A percentile compares a stretch with the other conserved stretches of the same genome.
phyloP scores from a whole-genome alignment of 2,888 invertebrate genomes.

The Empis stercorea region DNA sequence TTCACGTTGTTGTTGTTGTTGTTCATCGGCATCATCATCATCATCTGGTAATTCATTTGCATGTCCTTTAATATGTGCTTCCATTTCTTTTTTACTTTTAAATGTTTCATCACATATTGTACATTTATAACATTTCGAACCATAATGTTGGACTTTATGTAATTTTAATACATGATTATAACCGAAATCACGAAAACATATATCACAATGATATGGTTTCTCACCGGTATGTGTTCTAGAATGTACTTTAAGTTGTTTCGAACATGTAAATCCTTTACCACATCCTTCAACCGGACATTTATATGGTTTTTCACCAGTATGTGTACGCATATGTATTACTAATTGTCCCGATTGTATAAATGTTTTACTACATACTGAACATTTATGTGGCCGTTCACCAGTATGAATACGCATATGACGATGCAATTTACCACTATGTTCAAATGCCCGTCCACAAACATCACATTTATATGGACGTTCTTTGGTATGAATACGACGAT shows the following conservation, averaged over 20 bases:
- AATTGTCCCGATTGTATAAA: slow-evolving; percentile 85
- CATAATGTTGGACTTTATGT: slow-evolving; percentile 81
- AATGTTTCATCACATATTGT: slow-evolving; percentile 85
- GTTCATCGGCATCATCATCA: slow-evolving; percentile 18
- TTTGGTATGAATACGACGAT: slow-evolving; percentile 80
- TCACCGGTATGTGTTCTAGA: slow-evolving; percentile 85
- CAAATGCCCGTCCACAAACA: slow-evolving; percentile 78
- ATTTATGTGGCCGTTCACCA: slow-evolving; percentile 77
- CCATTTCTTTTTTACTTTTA: slow-evolving; percentile 82
- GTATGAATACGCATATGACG: slow-evolving; percentile 86
- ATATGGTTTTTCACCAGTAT: slow-evolving; percentile 78
- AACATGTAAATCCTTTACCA: slow-evolving; percentile 83
- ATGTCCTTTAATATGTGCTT: slow-evolving; percentile 72
- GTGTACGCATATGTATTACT: slow-evolving; percentile 82
- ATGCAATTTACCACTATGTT: slow-evolving; percentile 81
- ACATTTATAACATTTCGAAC: slow-evolving; percentile 85
- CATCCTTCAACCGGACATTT: slow-evolving; percentile 70
- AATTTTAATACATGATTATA: slow-evolving; percentile 84
- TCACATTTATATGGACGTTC: slow-evolving; percentile 83
- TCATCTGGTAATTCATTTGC: slow-evolving; percentile 48
- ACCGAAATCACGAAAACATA: slow-evolving; percentile 80
- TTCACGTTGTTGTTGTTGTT: slow-evolving; percentile 19
- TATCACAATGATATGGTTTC: slow-evolving; percentile 82
- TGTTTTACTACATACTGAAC: slow-evolving; percentile 74
- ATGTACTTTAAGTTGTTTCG: slow-evolving; percentile 83